These are phyloP conservation scores for Dasyurus viverrinus DNA, from an alignment of 2,113 vertebrate species.

Conservation along the genomic window DNA sequence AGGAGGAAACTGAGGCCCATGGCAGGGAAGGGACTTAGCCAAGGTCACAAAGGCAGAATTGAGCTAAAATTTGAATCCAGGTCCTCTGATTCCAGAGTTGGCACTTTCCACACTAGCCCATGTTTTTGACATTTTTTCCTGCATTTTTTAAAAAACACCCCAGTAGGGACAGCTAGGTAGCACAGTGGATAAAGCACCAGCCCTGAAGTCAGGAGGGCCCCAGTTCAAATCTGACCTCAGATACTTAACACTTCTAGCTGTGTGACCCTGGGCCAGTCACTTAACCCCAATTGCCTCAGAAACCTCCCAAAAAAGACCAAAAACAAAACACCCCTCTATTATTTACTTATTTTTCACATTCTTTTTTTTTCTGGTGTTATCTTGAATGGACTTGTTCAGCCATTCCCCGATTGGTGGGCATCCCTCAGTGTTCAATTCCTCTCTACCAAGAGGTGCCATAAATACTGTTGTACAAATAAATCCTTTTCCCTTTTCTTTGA, in stretches of 20 bases:
- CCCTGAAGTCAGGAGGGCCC: no score
- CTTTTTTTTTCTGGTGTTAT: no score
- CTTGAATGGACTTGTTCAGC: neutral
- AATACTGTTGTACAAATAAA: neutral
- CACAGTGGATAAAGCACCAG: no score
- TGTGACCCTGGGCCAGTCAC: no score
- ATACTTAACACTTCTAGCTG: no score
- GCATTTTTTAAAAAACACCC: neutral
- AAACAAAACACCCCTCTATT: no score
- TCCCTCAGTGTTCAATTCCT: neutral
- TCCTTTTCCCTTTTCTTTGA: neutral
- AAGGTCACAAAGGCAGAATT: neutral
- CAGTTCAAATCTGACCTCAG: no score
- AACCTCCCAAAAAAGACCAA: no score
- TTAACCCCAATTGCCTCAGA: no score
- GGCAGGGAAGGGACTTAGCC: neutral
- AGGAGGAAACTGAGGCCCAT: neutral
- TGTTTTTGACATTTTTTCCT: neutral
- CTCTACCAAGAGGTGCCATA: neutral
- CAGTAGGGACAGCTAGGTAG: no score
- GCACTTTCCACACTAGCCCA: neutral
- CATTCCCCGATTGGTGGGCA: neutral
- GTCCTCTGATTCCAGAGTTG: neutral
- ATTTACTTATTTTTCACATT: no score
- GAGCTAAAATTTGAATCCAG: neutral